phyloP scores from a whole-genome alignment of 2,888 invertebrate genomes.

The Torymus aiolomorphi region DNA sequence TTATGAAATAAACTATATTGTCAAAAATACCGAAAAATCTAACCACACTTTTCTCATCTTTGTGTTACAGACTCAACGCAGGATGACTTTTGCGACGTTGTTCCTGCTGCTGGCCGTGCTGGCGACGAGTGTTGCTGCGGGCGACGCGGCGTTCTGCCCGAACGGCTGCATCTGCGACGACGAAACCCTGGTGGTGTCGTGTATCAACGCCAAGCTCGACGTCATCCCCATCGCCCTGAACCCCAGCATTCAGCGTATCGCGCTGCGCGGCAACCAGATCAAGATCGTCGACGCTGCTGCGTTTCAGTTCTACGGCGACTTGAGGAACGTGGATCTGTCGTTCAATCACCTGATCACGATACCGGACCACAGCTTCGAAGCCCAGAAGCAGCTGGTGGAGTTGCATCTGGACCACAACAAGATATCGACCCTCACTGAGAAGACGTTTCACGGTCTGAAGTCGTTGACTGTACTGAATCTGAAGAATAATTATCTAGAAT shows the following conservation, averaged over 20 bases:
- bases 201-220: constrained; percentile 90
- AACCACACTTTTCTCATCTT: not conserved
- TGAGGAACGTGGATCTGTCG: constrained; percentile 90
- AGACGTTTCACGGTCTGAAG: constrained; percentile 87
- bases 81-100: constrained; percentile 34
- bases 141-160: constrained; percentile 86
- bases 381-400: constrained; percentile 88
- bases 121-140: constrained; percentile 55
- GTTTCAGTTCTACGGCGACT: constrained; percentile 90
- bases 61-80: constrained; percentile 46
- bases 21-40: not conserved
- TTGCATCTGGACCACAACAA: constrained; percentile 90
- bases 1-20: not conserved
- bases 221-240: constrained; percentile 93
- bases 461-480: constrained; percentile 88
- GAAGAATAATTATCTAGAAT: constrained; percentile 88
- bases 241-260: constrained; percentile 90
- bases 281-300: constrained; percentile 90
- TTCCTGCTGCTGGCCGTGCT: constrained; percentile 52
- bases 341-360: constrained; percentile 90
- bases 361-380: constrained; percentile 86
- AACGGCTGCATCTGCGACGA: constrained; percentile 92
- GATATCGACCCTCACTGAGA: constrained; percentile 87
- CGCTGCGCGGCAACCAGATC: constrained; percentile 90
- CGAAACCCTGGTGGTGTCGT: constrained; percentile 90